Percentiles rank a stretch among this genome's conserved stretches.
These are phyloP conservation scores for Monodelphis domestica DNA, from an alignment of 2,797 vertebrate species.

Conservation along the genomic window DNA sequence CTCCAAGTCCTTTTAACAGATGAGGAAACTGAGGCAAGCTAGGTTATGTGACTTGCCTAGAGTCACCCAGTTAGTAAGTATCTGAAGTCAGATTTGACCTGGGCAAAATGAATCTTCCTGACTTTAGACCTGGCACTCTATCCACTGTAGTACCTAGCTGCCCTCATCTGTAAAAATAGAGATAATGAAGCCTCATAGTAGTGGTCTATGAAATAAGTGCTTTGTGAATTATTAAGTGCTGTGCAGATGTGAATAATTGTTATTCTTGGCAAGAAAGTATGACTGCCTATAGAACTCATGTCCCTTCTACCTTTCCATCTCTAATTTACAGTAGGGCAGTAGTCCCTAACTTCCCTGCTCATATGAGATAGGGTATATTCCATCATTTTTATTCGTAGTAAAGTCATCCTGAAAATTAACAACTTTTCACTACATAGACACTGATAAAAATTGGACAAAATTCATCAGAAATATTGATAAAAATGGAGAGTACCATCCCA, in stretches of 20 bases:
- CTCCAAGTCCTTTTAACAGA: not conserved
- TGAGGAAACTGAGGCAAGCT: not conserved
- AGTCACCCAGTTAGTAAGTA: not conserved
- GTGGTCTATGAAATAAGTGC: not conserved
- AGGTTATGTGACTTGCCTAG: not conserved
- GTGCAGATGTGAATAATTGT: not conserved
- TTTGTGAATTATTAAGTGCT: not conserved
- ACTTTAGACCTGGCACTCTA: not conserved
- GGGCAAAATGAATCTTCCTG: not conserved
- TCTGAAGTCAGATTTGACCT: not conserved
- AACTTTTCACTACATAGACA: not conserved
- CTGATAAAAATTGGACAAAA: slow-evolving; percentile 18
- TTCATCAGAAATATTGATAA: slow-evolving; percentile 12
- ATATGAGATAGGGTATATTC: not conserved
- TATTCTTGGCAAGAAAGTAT: not conserved
- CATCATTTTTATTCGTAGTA: not conserved
- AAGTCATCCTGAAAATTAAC: not conserved
- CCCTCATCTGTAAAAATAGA: not conserved
- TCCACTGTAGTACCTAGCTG: not conserved
- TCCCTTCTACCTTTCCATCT: not conserved
- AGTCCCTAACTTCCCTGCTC: not conserved
- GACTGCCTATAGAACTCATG: not conserved
- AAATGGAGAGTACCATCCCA: not conserved
- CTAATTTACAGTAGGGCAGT: not conserved
- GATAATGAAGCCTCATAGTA: not conserved